These are phyloP conservation scores for Lepidocyrtoides sp. DNA, from an alignment of 2,888 invertebrate species.

Conservation along the genomic window DNA sequence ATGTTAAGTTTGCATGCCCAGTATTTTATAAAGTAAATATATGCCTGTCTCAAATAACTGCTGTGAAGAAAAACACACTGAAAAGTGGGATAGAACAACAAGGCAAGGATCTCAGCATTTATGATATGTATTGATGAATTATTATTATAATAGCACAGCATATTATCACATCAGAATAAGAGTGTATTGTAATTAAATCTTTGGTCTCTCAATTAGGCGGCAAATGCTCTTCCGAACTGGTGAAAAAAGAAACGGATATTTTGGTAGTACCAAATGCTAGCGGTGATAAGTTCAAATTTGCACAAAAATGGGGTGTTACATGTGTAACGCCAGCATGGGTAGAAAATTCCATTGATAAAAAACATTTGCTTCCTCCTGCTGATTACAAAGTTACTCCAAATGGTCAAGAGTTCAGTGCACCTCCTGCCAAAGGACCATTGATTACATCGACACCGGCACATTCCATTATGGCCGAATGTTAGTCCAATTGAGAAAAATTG, in stretches of 20 bases:
- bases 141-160: neutral
- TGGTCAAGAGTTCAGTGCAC: constrained; percentile 9
- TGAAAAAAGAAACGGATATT: constrained; percentile 88
- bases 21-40: constrained; percentile 93
- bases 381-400: constrained; percentile 88
- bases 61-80: constrained; percentile 89
- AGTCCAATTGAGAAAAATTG: too few species aligned
- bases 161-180: too few species aligned
- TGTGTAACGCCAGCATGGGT: constrained; percentile 94
- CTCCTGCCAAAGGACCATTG: neutral
- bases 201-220: constrained; percentile 88
- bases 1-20: constrained; percentile 89
- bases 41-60: constrained; percentile 92
- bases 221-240: constrained; percentile 88
- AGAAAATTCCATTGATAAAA: constrained; percentile 91
- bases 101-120: neutral
- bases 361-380: constrained; percentile 90
- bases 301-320: constrained; percentile 89
- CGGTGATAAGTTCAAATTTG: constrained; percentile 92
- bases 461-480: constrained; percentile 57
- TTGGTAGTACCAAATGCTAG: constrained; percentile 88
- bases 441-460: constrained; percentile 76
- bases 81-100: constrained; percentile 52
- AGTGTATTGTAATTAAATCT: neutral
- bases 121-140: too few species aligned